These are phyloP conservation scores for Etheostoma cragini DNA, from an alignment of 2,113 vertebrate genomes.

Conservation along the genomic window DNA sequence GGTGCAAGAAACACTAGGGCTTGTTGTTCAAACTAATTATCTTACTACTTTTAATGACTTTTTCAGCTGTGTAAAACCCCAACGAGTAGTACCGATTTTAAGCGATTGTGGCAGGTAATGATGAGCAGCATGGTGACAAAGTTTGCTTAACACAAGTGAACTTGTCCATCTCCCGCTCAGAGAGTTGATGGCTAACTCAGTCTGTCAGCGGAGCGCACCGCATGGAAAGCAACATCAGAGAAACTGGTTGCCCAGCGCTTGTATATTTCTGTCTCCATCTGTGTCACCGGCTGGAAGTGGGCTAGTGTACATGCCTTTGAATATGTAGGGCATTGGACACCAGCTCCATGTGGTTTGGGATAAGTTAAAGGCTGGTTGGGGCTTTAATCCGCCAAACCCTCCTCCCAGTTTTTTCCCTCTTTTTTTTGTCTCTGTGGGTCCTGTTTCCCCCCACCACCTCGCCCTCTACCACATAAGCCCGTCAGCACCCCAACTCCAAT, in stretches of 20 bases:
- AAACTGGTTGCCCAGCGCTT: constrained; percentile 70
- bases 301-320: constrained; percentile 75
- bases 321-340: constrained; percentile 78
- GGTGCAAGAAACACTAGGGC: constrained; percentile 44
- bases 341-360: constrained; percentile 80
- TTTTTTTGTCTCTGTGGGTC: constrained; percentile 66
- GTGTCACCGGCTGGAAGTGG: constrained; percentile 76
- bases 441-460: constrained; percentile 55
- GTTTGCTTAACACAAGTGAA: constrained; percentile 60
- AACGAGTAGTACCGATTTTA: constrained; percentile 11
- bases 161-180: constrained; percentile 68
- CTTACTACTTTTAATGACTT: constrained; percentile 36
- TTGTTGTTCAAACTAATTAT: constrained; percentile 59
- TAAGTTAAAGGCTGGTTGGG: constrained; percentile 78
- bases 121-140: constrained; percentile 54
- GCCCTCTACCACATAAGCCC: constrained; percentile 54
- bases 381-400: constrained; percentile 74
- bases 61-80: constrained; percentile 43
- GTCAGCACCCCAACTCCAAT: constrained; percentile 50
- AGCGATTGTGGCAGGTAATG: constrained; percentile 58
- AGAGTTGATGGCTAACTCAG: constrained; percentile 67
- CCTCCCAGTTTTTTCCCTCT: constrained; percentile 72
- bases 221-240: constrained; percentile 76
- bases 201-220: constrained; percentile 75
- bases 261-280: constrained; percentile 81